Base-by-base conservation (phyloP, 2,888 invertebrate genomes). In the Volucella zonaria region DNA sequence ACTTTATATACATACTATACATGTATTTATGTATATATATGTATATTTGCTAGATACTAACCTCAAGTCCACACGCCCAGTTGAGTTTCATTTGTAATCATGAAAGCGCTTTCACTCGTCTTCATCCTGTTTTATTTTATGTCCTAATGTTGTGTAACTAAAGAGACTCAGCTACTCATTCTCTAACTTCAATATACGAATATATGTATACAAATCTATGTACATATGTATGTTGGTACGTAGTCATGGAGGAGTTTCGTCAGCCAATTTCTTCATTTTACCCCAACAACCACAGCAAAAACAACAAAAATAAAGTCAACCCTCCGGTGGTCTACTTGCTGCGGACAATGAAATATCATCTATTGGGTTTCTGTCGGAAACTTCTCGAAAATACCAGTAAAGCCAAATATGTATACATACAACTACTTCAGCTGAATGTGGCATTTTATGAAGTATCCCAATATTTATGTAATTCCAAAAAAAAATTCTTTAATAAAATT, bases 121-220 rank as follows among this genome's bases (percentile, higher is more conserved):
- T 77, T 80, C 66, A 66, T 68, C 81, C 74, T 81, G 77, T 49
- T 76, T 77, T 75, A 81, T 80, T 85, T 81, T 77, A 70, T 83
- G 71, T 81, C 80, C 73, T 75, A 73, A 79, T 80, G 77, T 79
- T 78, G 86, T 76, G 79, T 79, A 80, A 83, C 85, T 62, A 86
- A 86, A 89, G 87, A 87, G 90, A 87, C 88, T 88, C 58, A 64
- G 88, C 87, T 85, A 80, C 68, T 79, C 79, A 64, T 12, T 61
- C 54, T 62, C 76, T 56, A 64, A 31, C 31, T 31, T 31, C 31
- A 31, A 31, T 31, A 31, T 31, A 23, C 18, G 18, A 31, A 6
- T 31, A 31, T 31, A 6, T 31, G 6, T 31, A 31, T 31, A 31
- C 31, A 31, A 0, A 31, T 6, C 31, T 31, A 31, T 31, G 23